Base-by-base conservation (phyloP, 2,888 invertebrate species). In the Drosophila algonquin region DNA sequence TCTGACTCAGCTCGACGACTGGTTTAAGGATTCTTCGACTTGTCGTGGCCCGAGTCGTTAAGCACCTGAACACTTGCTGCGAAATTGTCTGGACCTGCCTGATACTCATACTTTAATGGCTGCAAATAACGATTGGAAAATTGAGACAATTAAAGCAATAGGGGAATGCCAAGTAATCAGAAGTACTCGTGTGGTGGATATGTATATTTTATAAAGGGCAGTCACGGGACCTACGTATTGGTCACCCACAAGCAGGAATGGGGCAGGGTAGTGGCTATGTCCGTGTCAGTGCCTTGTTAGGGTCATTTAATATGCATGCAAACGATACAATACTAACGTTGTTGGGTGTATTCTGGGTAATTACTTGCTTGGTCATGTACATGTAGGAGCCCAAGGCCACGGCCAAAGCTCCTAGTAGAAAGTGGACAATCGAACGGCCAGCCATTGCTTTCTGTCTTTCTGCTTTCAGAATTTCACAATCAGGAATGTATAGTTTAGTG, bases 361-460 rank as follows among this genome's bases (percentile, higher is more conserved):
- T 91, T 91, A 91, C 91, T 89, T 91, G 91, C 75, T 77, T 79
- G 62, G 86, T 85, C 55, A 88, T 84, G 77, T 90, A 92, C 75
- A 88, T 89, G 82, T 90, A 91, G 10, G 89, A 81, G 71, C 91
- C 91, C 75, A 92, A 56, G 47, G 90, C 91, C 32, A 89, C 82
- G n/a, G 89, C 89, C 69, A 91, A 67, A 24, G 91, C 89, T 65
- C 91, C 91, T 60, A 92, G 53, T 47, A 90, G 52, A 64, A 91
- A 90, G 50, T 92, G 91, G 27, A 83, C 56, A 44, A 91, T 68
- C 48, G 90, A 73, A 27, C 88, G 83, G 40, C 86, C 80, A 59
- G 83, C 78, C 82, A 83, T 87, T 60, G 18, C 24, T 68, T 70
- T 67, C 64, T 63, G 35, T 46, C 21, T 73, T 32, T 53, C 32